Evolutionary conservation across 2,888 invertebrate genomes (phyloP).

Genomic region (Smittia aterrima): DNA sequence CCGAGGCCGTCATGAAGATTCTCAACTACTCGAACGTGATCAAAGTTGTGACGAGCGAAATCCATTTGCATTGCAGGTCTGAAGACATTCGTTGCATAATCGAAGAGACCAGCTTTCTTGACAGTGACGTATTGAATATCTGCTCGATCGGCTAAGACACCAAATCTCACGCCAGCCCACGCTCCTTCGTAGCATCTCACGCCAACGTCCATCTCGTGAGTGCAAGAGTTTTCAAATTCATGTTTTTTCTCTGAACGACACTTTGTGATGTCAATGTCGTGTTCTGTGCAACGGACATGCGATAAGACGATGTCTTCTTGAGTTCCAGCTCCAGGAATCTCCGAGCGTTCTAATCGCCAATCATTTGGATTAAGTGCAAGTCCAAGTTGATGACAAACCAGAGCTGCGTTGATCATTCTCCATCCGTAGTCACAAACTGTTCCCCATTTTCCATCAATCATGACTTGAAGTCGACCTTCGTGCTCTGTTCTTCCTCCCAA

Average conservation of each 20-base stretch:
- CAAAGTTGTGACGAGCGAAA: conserved; percentile 77
- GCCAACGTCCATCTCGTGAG: conserved; percentile 83
- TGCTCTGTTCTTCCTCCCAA: conserved; percentile 75
- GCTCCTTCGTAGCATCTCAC: conserved; percentile 85
- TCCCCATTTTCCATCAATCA: conserved; percentile 87
- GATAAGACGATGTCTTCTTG: conserved; percentile 76
- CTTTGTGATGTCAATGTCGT: conserved; percentile 84
- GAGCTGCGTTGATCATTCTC: conserved; percentile 85
- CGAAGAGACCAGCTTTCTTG: conserved; percentile 89
- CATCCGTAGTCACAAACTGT: conserved; percentile 97
- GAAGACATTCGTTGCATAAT: conserved; percentile 83
- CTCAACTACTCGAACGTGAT: conserved; percentile 75
- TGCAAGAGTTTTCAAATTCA: conserved; percentile 86
- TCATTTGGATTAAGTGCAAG: conserved; percentile 87
- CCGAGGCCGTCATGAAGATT: conserved; percentile 93
- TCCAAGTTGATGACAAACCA: conserved; percentile 94
- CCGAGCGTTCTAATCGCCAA: conserved; percentile 79
- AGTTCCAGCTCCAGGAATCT: conserved; percentile 76
- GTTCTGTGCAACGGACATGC: conserved; percentile 86
- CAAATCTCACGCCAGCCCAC: conserved; percentile 92
- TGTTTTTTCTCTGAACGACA: conserved; percentile 75
- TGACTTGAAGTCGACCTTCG: conserved; percentile 86
- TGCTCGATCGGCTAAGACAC: conserved; percentile 81
- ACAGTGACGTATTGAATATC: conserved; percentile 85
- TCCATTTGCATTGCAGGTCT: conserved; percentile 88